Percentiles rank a stretch among this genome's conserved stretches.
Evolutionary conservation across 2,797 vertebrate genomes (phyloP).

Genomic region (Threskiornis aethiopicus): DNA sequence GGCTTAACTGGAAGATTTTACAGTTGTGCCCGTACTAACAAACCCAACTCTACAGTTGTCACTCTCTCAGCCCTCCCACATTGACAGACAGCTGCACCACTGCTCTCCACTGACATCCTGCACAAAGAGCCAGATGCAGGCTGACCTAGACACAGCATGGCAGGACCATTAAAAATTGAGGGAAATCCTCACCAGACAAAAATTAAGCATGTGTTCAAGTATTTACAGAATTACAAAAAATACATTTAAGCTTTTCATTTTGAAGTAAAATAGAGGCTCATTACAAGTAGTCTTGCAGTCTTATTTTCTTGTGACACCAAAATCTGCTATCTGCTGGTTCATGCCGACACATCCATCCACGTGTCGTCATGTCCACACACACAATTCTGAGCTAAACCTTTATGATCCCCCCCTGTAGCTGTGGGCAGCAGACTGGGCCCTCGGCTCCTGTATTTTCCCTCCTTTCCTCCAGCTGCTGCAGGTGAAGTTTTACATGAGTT

Average conservation of each 20-base stretch:
- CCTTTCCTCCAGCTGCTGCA: neutral
- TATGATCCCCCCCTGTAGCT: neutral
- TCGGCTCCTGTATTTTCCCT: neutral
- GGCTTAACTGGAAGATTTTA: neutral
- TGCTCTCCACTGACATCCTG: neutral
- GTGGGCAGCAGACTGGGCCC: neutral
- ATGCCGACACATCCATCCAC: neutral
- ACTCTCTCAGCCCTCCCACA: neutral
- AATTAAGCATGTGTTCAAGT: neutral
- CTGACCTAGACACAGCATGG: neutral
- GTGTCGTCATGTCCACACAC: neutral
- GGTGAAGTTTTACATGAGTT: neutral
- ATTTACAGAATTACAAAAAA: neutral
- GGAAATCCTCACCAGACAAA: neutral
- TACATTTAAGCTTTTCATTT: neutral
- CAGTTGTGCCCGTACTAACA: neutral
- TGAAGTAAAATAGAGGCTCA: neutral
- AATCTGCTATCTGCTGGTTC: neutral
- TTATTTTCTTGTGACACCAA: neutral
- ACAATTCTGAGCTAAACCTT: neutral
- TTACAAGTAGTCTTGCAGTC: neutral
- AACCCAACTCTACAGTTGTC: neutral
- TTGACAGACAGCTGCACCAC: neutral
- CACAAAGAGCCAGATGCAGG: too few relatives aligned
- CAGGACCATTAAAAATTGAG: neutral